Conservation (phyloP, 2,113 vertebrate species). For the Chascanopsetta lugubris region DNA sequence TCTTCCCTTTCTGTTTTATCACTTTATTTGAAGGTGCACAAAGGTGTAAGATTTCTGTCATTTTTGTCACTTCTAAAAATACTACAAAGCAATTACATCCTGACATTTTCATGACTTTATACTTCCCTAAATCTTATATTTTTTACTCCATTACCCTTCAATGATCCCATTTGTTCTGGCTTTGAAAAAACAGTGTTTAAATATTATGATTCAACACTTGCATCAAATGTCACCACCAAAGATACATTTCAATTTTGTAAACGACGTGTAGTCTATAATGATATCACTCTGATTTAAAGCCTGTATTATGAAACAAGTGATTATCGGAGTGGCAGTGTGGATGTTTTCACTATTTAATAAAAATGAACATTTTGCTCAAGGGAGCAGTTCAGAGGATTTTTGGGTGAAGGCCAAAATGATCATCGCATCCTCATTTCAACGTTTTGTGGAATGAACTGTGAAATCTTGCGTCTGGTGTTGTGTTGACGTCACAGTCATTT, state of each 20-base stretch:
- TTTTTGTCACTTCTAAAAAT: too few species aligned
- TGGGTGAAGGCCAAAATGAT: background rate
- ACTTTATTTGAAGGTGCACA: too few species aligned
- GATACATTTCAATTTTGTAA: background rate
- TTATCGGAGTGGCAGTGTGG: background rate
- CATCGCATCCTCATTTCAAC: background rate
- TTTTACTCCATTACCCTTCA: too few species aligned
- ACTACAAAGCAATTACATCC: too few species aligned
- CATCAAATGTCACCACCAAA: background rate
- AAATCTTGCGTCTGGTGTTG: slow-evolving; percentile 2
- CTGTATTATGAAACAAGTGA: too few species aligned
- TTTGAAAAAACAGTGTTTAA: too few species aligned
- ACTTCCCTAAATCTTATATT: too few species aligned
- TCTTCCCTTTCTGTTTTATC: too few species aligned
- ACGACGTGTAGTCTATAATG: background rate
- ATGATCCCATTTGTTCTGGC: too few species aligned
- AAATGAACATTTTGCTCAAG: background rate
- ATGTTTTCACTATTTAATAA: background rate
- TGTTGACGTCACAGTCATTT: background rate
- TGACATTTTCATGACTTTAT: too few species aligned
- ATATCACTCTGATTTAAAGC: background rate
- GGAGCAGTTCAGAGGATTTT: background rate
- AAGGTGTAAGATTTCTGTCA: too few species aligned
- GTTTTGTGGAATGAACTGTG: background rate
- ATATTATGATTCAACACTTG: too few species aligned